Evolutionary conservation across 2,113 vertebrate species (phyloP).

Genomic region (Onychostoma macrolepis): DNA sequence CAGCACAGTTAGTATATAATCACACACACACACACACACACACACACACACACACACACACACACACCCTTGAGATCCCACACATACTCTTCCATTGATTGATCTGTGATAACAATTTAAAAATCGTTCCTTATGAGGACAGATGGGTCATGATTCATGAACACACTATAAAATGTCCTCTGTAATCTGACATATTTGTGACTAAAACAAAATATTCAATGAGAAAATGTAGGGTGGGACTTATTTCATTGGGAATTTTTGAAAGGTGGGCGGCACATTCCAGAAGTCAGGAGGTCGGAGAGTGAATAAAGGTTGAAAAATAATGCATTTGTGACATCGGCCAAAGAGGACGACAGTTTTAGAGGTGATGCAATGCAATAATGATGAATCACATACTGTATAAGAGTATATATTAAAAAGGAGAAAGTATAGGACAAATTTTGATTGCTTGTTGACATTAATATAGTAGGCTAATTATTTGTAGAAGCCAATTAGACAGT

Average conservation of each 20-base stretch:
- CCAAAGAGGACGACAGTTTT: not conserved
- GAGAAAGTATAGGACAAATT: not conserved
- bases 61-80: constrained; percentile 11
- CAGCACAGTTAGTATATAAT: not conserved
- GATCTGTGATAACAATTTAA: not conserved
- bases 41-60: not conserved
- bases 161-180: not conserved
- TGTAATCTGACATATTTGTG: not conserved
- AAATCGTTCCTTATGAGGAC: not conserved
- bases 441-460: not conserved
- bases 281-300: not conserved
- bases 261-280: not conserved
- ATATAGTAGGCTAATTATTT: not conserved
- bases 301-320: not conserved
- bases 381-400: not conserved
- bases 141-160: not conserved
- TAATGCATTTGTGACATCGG: not conserved
- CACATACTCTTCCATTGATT: constrained; percentile 1
- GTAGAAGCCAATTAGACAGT: not conserved
- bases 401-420: not conserved
- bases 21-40: constrained; percentile 19
- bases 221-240: not conserved
- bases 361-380: not conserved
- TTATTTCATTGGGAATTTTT: not conserved
- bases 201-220: not conserved